phyloP scores from a whole-genome alignment of 1,140 invertebrate species.

The Drosophila seguyi region DNA sequence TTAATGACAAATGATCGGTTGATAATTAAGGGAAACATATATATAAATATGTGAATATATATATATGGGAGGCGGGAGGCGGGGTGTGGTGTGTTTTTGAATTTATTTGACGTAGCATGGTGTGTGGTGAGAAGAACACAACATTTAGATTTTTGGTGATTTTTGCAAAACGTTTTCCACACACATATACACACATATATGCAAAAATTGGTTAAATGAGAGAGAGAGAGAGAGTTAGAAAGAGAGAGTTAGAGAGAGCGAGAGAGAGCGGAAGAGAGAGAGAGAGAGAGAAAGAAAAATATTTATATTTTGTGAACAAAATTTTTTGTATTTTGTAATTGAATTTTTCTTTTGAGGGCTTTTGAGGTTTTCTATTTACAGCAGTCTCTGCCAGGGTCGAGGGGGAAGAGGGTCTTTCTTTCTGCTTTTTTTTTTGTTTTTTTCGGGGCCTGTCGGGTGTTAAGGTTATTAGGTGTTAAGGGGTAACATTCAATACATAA shows the following conservation, averaged over 20 bases:
- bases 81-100: conserved; percentile 16
- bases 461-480: conserved; percentile 21
- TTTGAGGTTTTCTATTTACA: conserved; percentile 27
- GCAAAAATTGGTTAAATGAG: conserved; percentile 32
- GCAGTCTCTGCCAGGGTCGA: conserved; percentile 9
- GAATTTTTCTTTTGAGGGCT: conserved; percentile 2
- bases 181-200: conserved; percentile 42
- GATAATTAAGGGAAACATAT: conserved; percentile 1
- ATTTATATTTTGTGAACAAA: conserved; percentile 52
- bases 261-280: conserved; percentile 41
- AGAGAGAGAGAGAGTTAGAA: conserved; percentile 15
- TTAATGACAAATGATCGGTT: conserved; percentile 10
- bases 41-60: background rate
- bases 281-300: conserved; percentile 64
- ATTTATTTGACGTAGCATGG: conserved; percentile 26
- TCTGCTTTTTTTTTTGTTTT: too few relatives aligned
- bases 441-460: conserved; percentile 8
- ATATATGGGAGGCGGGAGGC: conserved; percentile 2
- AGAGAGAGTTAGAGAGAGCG: conserved; percentile 43
- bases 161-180: conserved; percentile 35
- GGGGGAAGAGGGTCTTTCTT: too few relatives aligned
- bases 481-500: conserved; percentile 8
- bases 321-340: conserved; percentile 32
- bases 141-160: conserved; percentile 49
- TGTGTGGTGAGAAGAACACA: conserved; percentile 31